Percentiles rank a stretch among this genome's conserved stretches.
phyloP scores from a whole-genome alignment of 1,140 invertebrate genomes.

The Zophobas morio region DNA sequence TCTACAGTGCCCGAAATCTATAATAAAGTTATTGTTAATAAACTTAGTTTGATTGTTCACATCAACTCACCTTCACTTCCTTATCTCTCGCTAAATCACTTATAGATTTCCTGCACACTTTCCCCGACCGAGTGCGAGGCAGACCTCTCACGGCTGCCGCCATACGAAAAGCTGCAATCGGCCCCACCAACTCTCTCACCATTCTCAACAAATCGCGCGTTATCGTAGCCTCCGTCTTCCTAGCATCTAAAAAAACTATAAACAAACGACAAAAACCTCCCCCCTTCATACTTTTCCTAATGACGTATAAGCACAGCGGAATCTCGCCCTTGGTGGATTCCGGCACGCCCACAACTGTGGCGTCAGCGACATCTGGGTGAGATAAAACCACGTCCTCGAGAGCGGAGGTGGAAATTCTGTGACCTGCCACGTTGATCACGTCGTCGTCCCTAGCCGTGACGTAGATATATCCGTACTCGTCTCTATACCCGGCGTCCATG shows the following conservation, averaged over 20 bases:
- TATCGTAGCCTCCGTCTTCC: constrained; percentile 74
- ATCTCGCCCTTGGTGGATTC: constrained; percentile 92
- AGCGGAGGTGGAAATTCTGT: constrained; percentile 88
- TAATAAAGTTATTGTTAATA: constrained; percentile 57
- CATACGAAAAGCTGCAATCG: constrained; percentile 89
- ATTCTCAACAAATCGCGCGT: constrained; percentile 78
- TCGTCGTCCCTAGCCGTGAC: constrained; percentile 94
- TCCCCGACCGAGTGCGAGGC: constrained; percentile 75
- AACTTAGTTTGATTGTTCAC: constrained; percentile 13
- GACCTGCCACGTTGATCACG: constrained; percentile 96
- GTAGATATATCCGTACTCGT: constrained; percentile 88
- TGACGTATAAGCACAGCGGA: constrained; percentile 89
- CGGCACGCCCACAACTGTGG: constrained; percentile 90
- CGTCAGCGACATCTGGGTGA: constrained; percentile 86
- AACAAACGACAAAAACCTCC: constrained; percentile 46
- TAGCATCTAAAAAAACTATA: constrained; percentile 67
- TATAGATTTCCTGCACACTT: constrained; percentile 89
- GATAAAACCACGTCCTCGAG: constrained; percentile 91
- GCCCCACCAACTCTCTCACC: constrained; percentile 87
- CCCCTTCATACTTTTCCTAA: constrained; percentile 71
- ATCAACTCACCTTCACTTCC: constrained; percentile 74
- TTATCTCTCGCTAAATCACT: constrained; percentile 86
- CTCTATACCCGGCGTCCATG: constrained; percentile 92
- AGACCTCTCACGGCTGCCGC: constrained; percentile 83
- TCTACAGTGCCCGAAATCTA: constrained; percentile 91